These are phyloP conservation scores for Geothlypis trichas DNA, from an alignment of 2,113 vertebrate genomes.

Conservation along the genomic window DNA sequence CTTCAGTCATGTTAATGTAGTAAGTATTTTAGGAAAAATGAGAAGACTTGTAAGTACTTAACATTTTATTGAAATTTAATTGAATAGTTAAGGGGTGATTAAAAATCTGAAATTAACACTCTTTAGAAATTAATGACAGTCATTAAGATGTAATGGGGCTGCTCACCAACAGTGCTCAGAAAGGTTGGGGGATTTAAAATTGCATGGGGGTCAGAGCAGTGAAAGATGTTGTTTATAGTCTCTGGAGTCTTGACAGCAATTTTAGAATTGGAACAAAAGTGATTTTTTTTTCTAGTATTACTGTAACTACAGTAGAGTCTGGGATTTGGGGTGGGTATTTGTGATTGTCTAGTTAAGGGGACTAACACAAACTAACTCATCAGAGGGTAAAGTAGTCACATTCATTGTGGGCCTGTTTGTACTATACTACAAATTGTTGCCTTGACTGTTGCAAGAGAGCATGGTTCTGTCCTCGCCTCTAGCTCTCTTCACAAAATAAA, in stretches of 20 bases:
- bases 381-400: not conserved
- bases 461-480: not conserved
- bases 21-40: slow-evolving; percentile 89
- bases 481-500: slow-evolving; percentile 63
- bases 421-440: not conserved
- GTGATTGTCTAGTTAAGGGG: slow-evolving; percentile 65
- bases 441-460: not conserved
- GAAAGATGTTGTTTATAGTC: slow-evolving; percentile 86
- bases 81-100: slow-evolving; percentile 92
- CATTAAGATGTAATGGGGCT: slow-evolving; percentile 95
- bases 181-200: slow-evolving; percentile 89
- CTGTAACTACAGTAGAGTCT: slow-evolving; percentile 71
- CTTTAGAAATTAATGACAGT: slow-evolving; percentile 91
- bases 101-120: slow-evolving; percentile 96
- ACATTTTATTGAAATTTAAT: slow-evolving; percentile 94
- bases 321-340: slow-evolving; percentile 54
- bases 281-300: slow-evolving; percentile 70
- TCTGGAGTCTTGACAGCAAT: slow-evolving; percentile 80
- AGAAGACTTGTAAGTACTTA: slow-evolving; percentile 88
- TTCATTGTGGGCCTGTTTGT: slow-evolving; percentile 1
- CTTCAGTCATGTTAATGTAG: slow-evolving; percentile 81
- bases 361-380: not conserved
- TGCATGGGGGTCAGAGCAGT: slow-evolving; percentile 87
- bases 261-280: slow-evolving; percentile 80
- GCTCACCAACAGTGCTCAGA: slow-evolving; percentile 84